Percentiles rank a stretch among this genome's conserved stretches.
phyloP scores from a whole-genome alignment of 2,888 invertebrate species.

The Cephus runcator region DNA sequence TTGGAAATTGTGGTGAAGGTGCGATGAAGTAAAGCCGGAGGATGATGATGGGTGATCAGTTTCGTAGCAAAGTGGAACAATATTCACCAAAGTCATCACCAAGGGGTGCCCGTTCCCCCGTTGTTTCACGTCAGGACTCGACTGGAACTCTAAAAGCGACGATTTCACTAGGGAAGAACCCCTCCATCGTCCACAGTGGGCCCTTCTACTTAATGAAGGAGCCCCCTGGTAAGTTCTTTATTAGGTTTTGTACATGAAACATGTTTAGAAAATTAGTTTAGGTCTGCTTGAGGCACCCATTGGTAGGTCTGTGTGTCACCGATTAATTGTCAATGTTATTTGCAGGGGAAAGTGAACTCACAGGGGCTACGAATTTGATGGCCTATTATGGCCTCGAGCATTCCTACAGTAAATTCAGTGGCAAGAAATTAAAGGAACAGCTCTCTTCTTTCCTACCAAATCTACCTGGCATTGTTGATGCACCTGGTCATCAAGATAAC shows the following conservation, averaged over 20 bases:
- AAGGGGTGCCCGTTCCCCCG: slow-evolving; percentile 92
- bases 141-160: slow-evolving; percentile 98
- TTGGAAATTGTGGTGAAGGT: slow-evolving; percentile 25
- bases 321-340: slow-evolving; percentile 29
- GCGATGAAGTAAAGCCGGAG: slow-evolving; percentile 65
- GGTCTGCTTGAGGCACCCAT: background rate
- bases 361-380: slow-evolving; percentile 97
- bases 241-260: background rate
- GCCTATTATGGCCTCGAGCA: slow-evolving; percentile 96
- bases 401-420: slow-evolving; percentile 97
- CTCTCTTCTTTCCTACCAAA: slow-evolving; percentile 95
- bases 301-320: background rate
- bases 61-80: slow-evolving; percentile 87
- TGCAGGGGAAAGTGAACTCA: slow-evolving; percentile 89
- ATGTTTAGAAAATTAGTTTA: background rate
- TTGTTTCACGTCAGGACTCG: slow-evolving; percentile 95
- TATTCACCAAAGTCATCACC: slow-evolving; percentile 96
- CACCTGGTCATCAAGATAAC: slow-evolving; percentile 81
- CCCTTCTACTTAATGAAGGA: slow-evolving; percentile 99
- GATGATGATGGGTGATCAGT: slow-evolving; percentile 94
- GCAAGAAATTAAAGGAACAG: slow-evolving; percentile 94
- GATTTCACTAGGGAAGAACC: slow-evolving; percentile 96
- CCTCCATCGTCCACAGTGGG: slow-evolving; percentile 96
- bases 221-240: slow-evolving; percentile 78
- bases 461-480: slow-evolving; percentile 94